Evolutionary conservation across 2,113 vertebrate species (phyloP), one percentile per base, ranked within the genome.

Genomic region (Cyprinus carpio): DNA sequence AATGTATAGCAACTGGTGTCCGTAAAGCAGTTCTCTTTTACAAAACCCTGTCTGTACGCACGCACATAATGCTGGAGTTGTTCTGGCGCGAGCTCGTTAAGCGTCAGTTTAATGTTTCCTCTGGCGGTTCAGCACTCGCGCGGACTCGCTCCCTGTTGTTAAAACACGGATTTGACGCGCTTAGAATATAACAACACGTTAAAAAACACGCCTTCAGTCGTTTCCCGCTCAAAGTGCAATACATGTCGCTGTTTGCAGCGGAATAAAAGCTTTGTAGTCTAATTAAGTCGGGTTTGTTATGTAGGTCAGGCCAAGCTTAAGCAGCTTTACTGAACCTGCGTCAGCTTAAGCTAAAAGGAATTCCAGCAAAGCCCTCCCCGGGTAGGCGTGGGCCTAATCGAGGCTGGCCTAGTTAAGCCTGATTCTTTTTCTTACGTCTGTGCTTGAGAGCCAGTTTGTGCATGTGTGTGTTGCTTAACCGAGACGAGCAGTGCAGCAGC

Each of bases 371-470:
- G 96, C 97, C 97, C 97, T 98, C 96, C 96, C 97, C 95, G 95
- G 80, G 97, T 99, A 99, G 98, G 98, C 98, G 98, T 98, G 97
- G 98, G 98, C 97, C 98, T 99, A 98, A 98, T 96, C 96, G 97
- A 98, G 97, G 97, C 97, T 98, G 98, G 97, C 98, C 98, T 99
- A 99, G 98, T 99, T 99, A 99, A 98, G 98, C 98, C 97, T 98
- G 97, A 99, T 97, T 97, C 96, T 98, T 95, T 94, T 95, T 94
- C 93, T 94, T 91, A 82, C 64, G 43, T 86, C 92, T 94, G 94
- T 94, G 95, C 75, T 58, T 93, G 94, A 46, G 51, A 69, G 72
- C 60, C 54, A 76, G 84, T 82, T 69, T 60, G 90, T 91, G 92
- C 85, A 91, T 92, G 92, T 90, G 92, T 93, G 92, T 94, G 91